Evolutionary conservation across 2,888 invertebrate genomes (phyloP), one percentile per base, ranked within the genome.

Genomic region (Ischnura elegans): DNA sequence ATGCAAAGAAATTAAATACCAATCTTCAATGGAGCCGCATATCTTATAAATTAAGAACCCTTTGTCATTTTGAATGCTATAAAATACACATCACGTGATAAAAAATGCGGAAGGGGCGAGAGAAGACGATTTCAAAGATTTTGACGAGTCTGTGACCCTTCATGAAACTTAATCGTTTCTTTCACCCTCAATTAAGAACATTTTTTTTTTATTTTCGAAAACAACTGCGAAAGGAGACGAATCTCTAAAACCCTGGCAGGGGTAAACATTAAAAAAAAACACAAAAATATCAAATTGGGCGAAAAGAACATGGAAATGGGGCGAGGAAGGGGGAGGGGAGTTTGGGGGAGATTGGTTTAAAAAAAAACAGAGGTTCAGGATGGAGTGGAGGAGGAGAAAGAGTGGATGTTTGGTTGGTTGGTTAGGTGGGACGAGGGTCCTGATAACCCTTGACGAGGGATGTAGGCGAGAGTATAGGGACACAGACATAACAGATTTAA

Each of bases 401-500:
- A n/a, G n/a, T n/a, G n/a, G n/a, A n/a, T n/a, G n/a, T n/a, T n/a
- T n/a, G n/a, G 29, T 4, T 16, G 76, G 76, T 8, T 8, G 36
- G 36, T 3, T 29, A 10, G 36, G 36, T 10, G 36, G 76, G 36
- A 25, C 29, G 76, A 13, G 76, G 10, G 16, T 16, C 36, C 36
- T 76, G 76, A 76, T 61, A 76, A 36, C 76, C 76, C 76, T n/a
- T 36, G 36, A 76, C 76, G 76, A 76, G 76, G 61, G 61, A 61
- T 19, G 25, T 8, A 29, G 36, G 36, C 29, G 10, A 36, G 36
- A 36, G 21, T 19, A 61, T 19, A 61, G 76, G 36, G 76, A 36
- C 76, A 76, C 76, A 76, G 76, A 76, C 76, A 76, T 76, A 76
- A 76, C 76, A 76, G 76, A 61, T 90, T 90, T 61, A 25, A 90